Evolutionary conservation across 1,140 invertebrate genomes (phyloP).

Genomic region (Phortica variegata): DNA sequence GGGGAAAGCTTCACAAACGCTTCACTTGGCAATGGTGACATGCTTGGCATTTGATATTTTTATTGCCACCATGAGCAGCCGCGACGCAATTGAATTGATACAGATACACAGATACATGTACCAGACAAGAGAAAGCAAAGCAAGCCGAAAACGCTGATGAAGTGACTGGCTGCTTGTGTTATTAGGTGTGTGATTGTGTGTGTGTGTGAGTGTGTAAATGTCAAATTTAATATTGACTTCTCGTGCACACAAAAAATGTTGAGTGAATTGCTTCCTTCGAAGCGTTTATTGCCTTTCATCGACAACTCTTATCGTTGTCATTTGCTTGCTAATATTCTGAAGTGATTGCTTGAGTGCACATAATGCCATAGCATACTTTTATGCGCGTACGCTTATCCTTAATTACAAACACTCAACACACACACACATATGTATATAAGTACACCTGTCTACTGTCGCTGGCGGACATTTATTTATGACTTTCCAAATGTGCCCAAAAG

Average conservation of each 20-base stretch:
- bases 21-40: neutral
- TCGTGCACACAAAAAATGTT: conserved; percentile 1
- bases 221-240: neutral
- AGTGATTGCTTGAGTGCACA: neutral
- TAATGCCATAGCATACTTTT: conserved; percentile 36
- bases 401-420: conserved; percentile 23
- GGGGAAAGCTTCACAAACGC: conserved; percentile 12
- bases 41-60: neutral
- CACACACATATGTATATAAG: neutral
- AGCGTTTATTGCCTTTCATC: conserved; percentile 11
- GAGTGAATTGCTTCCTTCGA: conserved; percentile 14
- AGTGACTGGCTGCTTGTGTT: too few relatives aligned
- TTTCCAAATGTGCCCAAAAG: too few relatives aligned
- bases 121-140: too few relatives aligned
- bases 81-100: too few relatives aligned
- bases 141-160: too few relatives aligned
- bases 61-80: conserved; percentile 7
- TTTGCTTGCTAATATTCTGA: conserved; percentile 38
- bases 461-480: too few relatives aligned
- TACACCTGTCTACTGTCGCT: too few relatives aligned
- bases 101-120: too few relatives aligned
- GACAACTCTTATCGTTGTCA: conserved; percentile 13
- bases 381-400: conserved; percentile 36
- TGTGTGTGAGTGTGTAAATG: too few relatives aligned
- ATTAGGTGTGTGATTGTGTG: too few relatives aligned